These are phyloP conservation scores for Parazoanthus atlanticus DNA, from an alignment of 92 coral and sea anemone species.

Conservation along the genomic window DNA sequence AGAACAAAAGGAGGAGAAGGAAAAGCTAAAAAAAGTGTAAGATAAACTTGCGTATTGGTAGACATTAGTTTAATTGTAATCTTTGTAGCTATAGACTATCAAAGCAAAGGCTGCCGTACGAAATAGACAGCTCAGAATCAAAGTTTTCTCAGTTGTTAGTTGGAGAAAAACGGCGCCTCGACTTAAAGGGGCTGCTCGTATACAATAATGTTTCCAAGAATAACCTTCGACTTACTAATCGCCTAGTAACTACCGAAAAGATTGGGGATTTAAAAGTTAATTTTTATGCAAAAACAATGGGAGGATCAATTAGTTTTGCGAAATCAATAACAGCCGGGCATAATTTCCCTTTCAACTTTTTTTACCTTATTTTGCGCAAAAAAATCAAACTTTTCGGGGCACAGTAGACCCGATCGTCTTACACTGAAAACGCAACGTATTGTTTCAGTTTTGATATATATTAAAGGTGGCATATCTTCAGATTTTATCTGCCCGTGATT, in stretches of 20 bases:
- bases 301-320: too few species aligned
- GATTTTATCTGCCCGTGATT: background rate
- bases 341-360: too few species aligned
- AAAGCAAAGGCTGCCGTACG: background rate
- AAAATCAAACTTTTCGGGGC: too few species aligned
- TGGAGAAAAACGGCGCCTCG: background rate
- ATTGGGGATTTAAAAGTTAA: too few species aligned
- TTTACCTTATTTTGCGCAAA: too few species aligned
- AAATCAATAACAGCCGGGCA: too few species aligned
- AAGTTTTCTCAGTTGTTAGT: background rate
- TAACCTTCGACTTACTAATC: background rate
- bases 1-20: conserved; percentile 28
- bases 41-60: background rate
- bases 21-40: background rate
- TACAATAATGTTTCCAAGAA: background rate
- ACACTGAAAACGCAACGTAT: too few species aligned
- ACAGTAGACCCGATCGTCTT: too few species aligned
- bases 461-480: background rate
- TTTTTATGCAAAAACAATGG: too few species aligned
- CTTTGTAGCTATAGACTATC: conserved; percentile 4
- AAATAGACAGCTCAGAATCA: background rate
- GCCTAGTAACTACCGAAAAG: too few species aligned
- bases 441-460: too few species aligned
- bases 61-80: background rate
- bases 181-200: background rate